Evolutionary conservation across 2,888 invertebrate species (phyloP).

Genomic region (Oscheius onirici): DNA sequence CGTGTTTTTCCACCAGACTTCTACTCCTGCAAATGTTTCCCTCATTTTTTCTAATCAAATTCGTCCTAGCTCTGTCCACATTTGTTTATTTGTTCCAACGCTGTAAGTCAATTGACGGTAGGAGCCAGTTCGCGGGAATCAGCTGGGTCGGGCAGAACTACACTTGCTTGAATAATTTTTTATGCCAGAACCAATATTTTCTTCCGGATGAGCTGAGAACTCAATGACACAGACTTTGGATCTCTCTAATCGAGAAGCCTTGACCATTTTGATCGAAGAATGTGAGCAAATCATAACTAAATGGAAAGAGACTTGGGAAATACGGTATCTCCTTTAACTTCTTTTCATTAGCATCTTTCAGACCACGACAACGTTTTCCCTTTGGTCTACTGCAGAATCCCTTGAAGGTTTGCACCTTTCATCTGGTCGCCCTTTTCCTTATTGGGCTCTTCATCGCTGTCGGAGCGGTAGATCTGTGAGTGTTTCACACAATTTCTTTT

Average conservation of each 20-base stretch:
- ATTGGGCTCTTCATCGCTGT: slow-evolving; percentile 36
- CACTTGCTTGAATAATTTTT: neutral
- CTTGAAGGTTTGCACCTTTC: neutral
- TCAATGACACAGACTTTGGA: neutral
- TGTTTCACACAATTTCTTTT: no score
- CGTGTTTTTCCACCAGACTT: no score
- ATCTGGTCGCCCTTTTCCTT: neutral
- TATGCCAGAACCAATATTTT: neutral
- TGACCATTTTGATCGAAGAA: slow-evolving; percentile 19
- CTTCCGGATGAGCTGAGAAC: neutral
- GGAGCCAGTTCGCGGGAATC: no score
- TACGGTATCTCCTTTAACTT: neutral
- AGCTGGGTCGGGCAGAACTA: no score
- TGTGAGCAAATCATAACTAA: neutral
- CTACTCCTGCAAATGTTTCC: no score
- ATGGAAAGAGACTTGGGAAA: neutral
- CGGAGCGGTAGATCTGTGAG: slow-evolving; percentile 52
- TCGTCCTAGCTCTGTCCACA: no score
- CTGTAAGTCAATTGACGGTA: no score
- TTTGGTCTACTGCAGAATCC: neutral
- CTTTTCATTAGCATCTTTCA: neutral
- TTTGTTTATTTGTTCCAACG: no score
- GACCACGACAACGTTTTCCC: neutral
- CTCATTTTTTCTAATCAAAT: no score
- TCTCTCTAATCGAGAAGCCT: slow-evolving; percentile 19